Percentiles rank a stretch among this genome's conserved stretches.
Conservation (phyloP, 2,797 vertebrate genomes). For the Sus cebifrons region DNA sequence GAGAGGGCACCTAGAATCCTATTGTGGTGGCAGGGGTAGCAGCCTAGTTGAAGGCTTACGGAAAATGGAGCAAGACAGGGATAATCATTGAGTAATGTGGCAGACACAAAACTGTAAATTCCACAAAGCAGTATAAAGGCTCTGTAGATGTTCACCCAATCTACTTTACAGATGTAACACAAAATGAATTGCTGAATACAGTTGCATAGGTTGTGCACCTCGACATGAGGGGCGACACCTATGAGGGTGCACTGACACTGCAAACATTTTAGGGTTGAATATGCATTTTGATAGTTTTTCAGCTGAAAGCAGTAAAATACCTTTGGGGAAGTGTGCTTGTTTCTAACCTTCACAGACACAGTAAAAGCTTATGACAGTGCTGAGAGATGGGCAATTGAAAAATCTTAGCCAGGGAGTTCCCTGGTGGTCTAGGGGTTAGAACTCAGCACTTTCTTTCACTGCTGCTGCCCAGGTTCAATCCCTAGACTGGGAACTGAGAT, state of each 20-base stretch:
- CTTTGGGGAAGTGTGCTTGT: background rate
- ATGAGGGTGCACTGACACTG: fast-evolving
- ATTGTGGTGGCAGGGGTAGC: background rate
- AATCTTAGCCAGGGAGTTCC: background rate
- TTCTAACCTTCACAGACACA: background rate
- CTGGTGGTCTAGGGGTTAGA: too few relatives aligned
- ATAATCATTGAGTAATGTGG: background rate
- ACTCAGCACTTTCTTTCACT: too few relatives aligned
- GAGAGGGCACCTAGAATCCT: background rate
- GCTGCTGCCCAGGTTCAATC: too few relatives aligned
- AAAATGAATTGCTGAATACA: background rate
- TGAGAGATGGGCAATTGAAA: background rate
- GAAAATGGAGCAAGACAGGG: background rate
- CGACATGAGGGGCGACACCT: background rate
- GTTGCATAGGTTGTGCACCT: background rate
- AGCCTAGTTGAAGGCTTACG: background rate
- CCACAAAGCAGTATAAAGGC: background rate
- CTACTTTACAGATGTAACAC: background rate
- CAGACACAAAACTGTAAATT: background rate
- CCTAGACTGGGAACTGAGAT: too few relatives aligned
- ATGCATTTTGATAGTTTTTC: background rate
- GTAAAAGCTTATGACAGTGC: background rate
- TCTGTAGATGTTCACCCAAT: background rate
- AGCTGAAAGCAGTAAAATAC: background rate
- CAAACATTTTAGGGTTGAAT: background rate